Evolutionary conservation across 2,888 invertebrate species (phyloP).

Genomic region (Polydesmus complanatus): DNA sequence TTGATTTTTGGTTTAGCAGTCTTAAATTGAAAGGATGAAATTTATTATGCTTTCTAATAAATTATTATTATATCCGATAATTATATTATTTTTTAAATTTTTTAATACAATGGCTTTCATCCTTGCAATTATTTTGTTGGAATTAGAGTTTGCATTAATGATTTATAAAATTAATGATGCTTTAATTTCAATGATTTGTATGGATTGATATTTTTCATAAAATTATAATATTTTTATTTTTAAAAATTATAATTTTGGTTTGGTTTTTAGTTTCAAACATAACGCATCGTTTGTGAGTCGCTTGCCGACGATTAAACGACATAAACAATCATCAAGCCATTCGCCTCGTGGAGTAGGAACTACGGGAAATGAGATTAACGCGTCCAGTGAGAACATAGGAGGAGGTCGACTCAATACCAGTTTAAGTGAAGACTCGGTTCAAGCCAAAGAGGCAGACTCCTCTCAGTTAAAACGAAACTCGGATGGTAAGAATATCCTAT

Average conservation of each 20-base stretch:
- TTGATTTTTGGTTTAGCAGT: too few species aligned
- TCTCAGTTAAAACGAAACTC: constrained; percentile 67
- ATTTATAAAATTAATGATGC: background rate
- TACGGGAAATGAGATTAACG: constrained; percentile 7
- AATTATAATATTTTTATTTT: constrained; percentile 8
- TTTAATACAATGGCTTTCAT: too few species aligned
- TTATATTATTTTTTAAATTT: too few species aligned
- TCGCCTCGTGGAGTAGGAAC: constrained; percentile 15
- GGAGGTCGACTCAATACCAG: constrained; percentile 45
- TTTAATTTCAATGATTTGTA: background rate
- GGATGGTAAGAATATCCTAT: constrained; percentile 51
- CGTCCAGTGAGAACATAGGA: constrained; percentile 19
- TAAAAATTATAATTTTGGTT: constrained; percentile 18
- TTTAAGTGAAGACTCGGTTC: constrained; percentile 65
- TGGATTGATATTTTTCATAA: background rate
- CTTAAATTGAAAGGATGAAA: too few species aligned
- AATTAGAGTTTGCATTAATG: background rate
- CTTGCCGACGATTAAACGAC: constrained; percentile 67
- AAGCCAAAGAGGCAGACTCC: constrained; percentile 46
- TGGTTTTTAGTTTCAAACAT: constrained; percentile 66
- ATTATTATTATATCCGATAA: too few species aligned
- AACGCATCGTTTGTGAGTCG: constrained; percentile 85
- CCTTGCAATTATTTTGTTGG: too few species aligned
- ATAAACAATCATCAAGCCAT: constrained; percentile 25
- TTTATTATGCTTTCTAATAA: too few species aligned